These are phyloP conservation scores for Imbricaverruca yamaguchii DNA, from an alignment of 2,888 invertebrate genomes.

Conservation along the genomic window DNA sequence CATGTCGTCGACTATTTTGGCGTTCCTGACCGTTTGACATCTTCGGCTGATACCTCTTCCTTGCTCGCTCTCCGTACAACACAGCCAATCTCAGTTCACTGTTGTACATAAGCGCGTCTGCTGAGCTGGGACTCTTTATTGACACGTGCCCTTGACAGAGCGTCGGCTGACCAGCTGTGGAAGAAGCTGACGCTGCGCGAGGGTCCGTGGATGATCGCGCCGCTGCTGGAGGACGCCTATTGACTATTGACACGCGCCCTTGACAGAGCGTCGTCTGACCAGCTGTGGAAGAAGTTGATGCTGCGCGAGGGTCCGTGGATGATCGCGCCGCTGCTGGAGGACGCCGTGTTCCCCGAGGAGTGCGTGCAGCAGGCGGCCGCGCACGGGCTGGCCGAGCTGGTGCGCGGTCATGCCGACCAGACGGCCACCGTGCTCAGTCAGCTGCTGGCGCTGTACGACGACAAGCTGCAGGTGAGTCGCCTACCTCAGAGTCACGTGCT, in stretches of 20 bases:
- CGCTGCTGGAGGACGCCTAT: slow-evolving; percentile 49
- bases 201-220: slow-evolving; percentile 24
- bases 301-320: slow-evolving; percentile 13
- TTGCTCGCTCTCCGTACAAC: no score
- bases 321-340: slow-evolving; percentile 34
- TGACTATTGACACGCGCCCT: no score
- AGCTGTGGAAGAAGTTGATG: slow-evolving; percentile 13
- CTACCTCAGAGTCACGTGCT: no score
- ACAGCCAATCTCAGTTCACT: no score
- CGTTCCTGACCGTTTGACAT: no score
- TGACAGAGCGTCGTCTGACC: slow-evolving; percentile 33
- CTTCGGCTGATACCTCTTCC: no score
- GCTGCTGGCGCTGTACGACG: slow-evolving; percentile 64
- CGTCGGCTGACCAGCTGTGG: slow-evolving; percentile 22
- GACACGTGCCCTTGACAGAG: slow-evolving; percentile 42
- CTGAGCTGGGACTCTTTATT: no score
- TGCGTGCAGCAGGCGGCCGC: slow-evolving; percentile 77
- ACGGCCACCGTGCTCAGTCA: slow-evolving; percentile 52
- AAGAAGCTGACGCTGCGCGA: background rate
- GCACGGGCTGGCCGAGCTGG: slow-evolving; percentile 62
- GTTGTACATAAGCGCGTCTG: no score
- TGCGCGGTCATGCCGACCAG: slow-evolving; percentile 49
- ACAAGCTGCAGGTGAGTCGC: slow-evolving; percentile 57
- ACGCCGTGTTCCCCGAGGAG: slow-evolving; percentile 71
- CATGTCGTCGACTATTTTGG: no score